Conservation (phyloP, 2,888 invertebrate species). For the Diachrysia chrysitis region DNA sequence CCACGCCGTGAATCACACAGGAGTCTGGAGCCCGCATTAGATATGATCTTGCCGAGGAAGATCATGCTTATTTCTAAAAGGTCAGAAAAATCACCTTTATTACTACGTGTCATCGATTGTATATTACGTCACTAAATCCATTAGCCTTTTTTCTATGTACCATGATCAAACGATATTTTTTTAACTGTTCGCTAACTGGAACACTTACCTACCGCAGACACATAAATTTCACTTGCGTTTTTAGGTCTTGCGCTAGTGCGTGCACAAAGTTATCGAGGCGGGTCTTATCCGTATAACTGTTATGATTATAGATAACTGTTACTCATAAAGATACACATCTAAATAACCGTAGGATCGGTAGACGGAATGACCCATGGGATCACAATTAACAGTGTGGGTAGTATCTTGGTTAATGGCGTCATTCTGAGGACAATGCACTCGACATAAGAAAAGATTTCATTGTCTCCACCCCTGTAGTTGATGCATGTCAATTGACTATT, state of each 20-base stretch:
- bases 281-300: slow-evolving; percentile 1
- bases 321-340: slow-evolving; percentile 21
- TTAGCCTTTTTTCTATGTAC: no score
- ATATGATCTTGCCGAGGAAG: no score
- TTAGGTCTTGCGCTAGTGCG: slow-evolving; percentile 3
- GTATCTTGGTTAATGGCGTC: slow-evolving; percentile 17
- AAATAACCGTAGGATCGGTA: slow-evolving; percentile 20
- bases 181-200: neutral
- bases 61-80: no score
- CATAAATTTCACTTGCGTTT: neutral
- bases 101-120: neutral
- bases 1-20: no score
- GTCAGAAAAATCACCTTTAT: no score
- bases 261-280: neutral
- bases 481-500: slow-evolving; percentile 18
- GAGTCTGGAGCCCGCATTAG: no score
- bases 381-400: slow-evolving; percentile 53
- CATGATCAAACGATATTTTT: neutral
- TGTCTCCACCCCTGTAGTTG: slow-evolving; percentile 9
- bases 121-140: neutral
- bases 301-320: slow-evolving; percentile 30
- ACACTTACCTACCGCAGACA: neutral
- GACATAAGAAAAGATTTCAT: slow-evolving; percentile 18
- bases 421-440: slow-evolving; percentile 48
- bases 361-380: slow-evolving; percentile 26